These are phyloP conservation scores for Patella depressa DNA, from an alignment of 2,888 invertebrate species.

Conservation along the genomic window DNA sequence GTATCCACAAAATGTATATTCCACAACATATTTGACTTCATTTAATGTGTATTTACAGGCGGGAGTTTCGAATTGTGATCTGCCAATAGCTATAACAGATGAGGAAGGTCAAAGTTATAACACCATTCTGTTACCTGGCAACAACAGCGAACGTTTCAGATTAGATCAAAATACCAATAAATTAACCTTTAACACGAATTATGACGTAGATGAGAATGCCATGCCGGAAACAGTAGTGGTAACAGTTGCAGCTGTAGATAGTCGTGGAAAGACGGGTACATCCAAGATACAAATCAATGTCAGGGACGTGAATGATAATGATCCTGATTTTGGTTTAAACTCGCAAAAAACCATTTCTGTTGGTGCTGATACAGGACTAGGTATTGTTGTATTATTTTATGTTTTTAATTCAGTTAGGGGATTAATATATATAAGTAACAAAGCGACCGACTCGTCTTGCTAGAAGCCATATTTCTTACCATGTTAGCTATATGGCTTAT, in stretches of 20 bases:
- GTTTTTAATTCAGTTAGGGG: too few relatives aligned
- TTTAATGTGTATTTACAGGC: not conserved
- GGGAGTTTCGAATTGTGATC: slow-evolving; percentile 10
- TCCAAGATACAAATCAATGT: slow-evolving; percentile 28
- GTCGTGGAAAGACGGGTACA: slow-evolving; percentile 23
- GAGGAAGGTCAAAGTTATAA: slow-evolving; percentile 8
- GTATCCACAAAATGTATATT: too few relatives aligned
- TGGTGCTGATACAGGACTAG: slow-evolving; percentile 15
- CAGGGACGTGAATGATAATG: slow-evolving; percentile 34
- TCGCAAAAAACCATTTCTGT: slow-evolving; percentile 8
- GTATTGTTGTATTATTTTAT: not conserved
- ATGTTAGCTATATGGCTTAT: too few relatives aligned
- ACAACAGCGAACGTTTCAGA: slow-evolving; percentile 28
- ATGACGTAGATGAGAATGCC: slow-evolving; percentile 13
- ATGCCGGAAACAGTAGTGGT: slow-evolving; percentile 20
- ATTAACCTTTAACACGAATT: slow-evolving; percentile 13
- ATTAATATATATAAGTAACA: too few relatives aligned
- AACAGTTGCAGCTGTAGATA: slow-evolving; percentile 29
- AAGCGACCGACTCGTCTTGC: too few relatives aligned
- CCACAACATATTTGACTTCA: too few relatives aligned
- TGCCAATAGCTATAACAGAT: slow-evolving; percentile 2
- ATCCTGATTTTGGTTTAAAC: slow-evolving; percentile 19
- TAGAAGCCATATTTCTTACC: too few relatives aligned
- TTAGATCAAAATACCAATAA: not conserved
- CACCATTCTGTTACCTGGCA: slow-evolving; percentile 18